Evolutionary conservation across 2,888 invertebrate genomes (phyloP).

Genomic region (Cantharis flavilabris): DNA sequence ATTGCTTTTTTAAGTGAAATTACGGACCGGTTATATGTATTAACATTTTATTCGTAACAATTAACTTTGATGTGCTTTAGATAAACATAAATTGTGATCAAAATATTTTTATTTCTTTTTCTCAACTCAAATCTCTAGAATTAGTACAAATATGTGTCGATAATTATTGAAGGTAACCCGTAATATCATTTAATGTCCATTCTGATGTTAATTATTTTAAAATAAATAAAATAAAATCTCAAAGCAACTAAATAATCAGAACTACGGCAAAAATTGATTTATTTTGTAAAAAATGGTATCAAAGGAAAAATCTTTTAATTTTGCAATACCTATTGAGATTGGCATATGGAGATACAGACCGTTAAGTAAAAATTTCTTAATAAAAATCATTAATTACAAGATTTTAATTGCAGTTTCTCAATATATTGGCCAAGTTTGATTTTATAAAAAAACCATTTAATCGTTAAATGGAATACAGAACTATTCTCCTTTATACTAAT

Average conservation of each 20-base stretch:
- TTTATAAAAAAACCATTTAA: neutral
- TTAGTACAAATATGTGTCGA: neutral
- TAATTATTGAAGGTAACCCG: neutral
- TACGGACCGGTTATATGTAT: conserved; percentile 17
- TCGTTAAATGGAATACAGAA: neutral
- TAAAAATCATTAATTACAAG: neutral
- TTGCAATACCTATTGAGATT: neutral
- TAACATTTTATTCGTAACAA: neutral
- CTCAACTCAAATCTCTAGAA: neutral
- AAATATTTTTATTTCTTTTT: neutral
- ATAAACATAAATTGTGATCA: neutral
- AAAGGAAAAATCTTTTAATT: neutral
- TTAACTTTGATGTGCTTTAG: neutral
- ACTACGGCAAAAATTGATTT: no score
- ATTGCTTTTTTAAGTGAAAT: conserved; percentile 25
- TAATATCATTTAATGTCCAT: neutral
- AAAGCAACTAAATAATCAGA: no score
- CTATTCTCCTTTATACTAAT: neutral
- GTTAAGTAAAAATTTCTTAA: neutral
- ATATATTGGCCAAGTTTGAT: neutral
- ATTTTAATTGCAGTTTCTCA: neutral
- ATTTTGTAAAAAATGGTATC: neutral
- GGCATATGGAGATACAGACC: neutral
- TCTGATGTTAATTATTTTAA: neutral
- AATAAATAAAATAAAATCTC: no score